Percentiles rank a stretch among this genome's conserved stretches.
phyloP scores from a whole-genome alignment of 2,113 vertebrate species.

The Mirounga angustirostris region DNA sequence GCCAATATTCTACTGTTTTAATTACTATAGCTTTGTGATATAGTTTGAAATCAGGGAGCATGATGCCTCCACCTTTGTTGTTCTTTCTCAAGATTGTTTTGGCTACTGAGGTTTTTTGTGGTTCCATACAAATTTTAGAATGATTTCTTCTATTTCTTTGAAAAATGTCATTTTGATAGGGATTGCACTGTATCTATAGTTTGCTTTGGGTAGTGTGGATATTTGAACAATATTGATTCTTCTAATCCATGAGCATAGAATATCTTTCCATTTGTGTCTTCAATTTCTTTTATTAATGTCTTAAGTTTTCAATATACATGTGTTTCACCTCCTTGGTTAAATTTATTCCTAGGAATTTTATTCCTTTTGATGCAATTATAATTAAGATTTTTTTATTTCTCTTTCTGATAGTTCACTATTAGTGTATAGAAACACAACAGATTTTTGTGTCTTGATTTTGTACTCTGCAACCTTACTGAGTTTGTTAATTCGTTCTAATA shows the following conservation, averaged over 20 bases:
- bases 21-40: not conserved
- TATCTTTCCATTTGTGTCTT: not conserved
- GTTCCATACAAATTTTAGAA: not conserved
- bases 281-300: not conserved
- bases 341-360: not conserved
- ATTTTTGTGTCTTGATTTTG: not conserved
- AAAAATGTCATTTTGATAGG: not conserved
- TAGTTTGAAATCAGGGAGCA: not conserved
- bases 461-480: not conserved
- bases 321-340: not conserved
- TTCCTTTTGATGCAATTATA: not conserved
- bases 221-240: not conserved
- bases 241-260: not conserved
- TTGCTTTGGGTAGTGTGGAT: not conserved
- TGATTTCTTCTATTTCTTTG: not conserved
- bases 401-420: not conserved
- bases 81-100: not conserved
- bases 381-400: not conserved
- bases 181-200: not conserved
- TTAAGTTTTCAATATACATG: not conserved
- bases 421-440: not conserved
- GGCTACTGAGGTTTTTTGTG: not conserved
- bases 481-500: not conserved
- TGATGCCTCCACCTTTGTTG: not conserved
- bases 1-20: not conserved